Evolutionary conservation across 2,113 vertebrate genomes (phyloP).

Genomic region (Psilopsiagon aurifrons): DNA sequence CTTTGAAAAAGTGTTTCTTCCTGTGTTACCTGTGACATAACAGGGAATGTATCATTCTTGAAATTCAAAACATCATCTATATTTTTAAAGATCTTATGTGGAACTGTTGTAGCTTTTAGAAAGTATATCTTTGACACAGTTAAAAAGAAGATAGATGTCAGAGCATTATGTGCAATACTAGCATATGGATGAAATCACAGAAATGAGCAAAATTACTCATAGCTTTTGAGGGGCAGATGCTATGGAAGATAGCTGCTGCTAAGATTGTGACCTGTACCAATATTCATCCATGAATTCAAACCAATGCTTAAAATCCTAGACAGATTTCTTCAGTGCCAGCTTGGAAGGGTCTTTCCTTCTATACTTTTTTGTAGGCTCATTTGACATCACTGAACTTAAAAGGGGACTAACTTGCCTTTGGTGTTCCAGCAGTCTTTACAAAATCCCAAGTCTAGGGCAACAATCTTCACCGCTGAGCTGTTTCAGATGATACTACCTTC

Average conservation of each 20-base stretch:
- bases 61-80: neutral
- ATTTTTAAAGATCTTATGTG: neutral
- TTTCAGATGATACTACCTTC: neutral
- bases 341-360: neutral
- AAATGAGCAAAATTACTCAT: neutral
- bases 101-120: neutral
- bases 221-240: neutral
- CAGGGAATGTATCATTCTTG: neutral
- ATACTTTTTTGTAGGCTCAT: accelerated
- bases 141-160: neutral
- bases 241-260: neutral
- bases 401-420: neutral
- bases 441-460: neutral
- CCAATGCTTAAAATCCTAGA: neutral
- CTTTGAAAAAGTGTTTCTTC: neutral
- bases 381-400: neutral
- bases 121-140: neutral
- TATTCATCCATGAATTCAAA: neutral
- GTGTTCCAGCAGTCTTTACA: neutral
- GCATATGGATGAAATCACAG: neutral
- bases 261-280: neutral
- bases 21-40: neutral
- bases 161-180: neutral
- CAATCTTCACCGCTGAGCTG: neutral
- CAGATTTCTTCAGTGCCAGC: neutral